Conservation (phyloP, 1,140 invertebrate species). For the Ostrea edulis region DNA sequence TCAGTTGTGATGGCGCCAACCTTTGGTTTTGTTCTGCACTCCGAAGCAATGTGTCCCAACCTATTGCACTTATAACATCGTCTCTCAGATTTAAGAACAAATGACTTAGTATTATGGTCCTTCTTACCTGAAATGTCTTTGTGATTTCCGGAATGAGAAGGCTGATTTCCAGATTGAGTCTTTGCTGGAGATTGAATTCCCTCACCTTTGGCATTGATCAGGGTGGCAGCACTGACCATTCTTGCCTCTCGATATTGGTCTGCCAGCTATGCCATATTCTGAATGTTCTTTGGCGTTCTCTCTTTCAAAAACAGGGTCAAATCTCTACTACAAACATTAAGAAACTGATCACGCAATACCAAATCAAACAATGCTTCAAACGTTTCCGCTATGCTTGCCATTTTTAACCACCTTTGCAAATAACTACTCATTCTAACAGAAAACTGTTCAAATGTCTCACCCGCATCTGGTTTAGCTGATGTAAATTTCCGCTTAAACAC, state of each 20-base stretch:
- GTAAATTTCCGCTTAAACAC: no score
- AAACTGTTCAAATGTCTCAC: no score
- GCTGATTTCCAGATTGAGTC: no score
- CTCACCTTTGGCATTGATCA: neutral
- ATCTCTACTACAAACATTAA: no score
- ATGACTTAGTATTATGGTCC: neutral
- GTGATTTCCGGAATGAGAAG: neutral
- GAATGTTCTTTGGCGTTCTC: no score
- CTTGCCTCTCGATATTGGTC: constrained; percentile 34
- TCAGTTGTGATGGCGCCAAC: no score
- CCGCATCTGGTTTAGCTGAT: no score
- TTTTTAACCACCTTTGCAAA: constrained; percentile 44
- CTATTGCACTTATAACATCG: constrained; percentile 12
- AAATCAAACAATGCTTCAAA: constrained; percentile 47
- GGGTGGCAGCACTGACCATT: neutral
- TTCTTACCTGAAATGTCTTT: neutral
- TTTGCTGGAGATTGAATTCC: neutral
- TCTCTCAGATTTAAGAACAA: constrained; percentile 4
- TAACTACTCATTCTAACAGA: no score
- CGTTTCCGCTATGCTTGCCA: constrained; percentile 32
- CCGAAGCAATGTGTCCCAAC: neutral
- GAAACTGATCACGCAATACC: constrained; percentile 52
- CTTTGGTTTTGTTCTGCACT: neutral
- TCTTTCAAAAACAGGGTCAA: no score
- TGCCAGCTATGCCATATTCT: no score